Evolutionary conservation across 1,140 invertebrate species (phyloP), one percentile per base, ranked within the genome.

Genomic region (Melipona quadrifasciata): DNA sequence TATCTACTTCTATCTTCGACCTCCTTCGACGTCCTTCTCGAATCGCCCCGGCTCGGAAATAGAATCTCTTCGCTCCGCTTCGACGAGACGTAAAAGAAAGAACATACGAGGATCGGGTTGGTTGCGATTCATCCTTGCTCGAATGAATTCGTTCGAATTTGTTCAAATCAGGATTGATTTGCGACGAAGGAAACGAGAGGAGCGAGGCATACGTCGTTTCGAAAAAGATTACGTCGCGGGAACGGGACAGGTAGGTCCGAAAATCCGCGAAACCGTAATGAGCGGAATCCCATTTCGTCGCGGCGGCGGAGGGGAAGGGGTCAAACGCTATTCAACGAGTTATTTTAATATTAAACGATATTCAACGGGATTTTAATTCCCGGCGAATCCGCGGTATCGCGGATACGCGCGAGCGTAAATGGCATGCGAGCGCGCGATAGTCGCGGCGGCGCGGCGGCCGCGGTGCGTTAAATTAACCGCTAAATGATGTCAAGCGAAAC

Each of bases 301-400:
- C 8, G 6, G 55, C 24, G 24, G 31, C n/a, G n/a, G n/a, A n/a
- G n/a, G n/a, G n/a, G n/a, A n/a, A n/a, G 31, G 58, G 24, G 71
- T 85, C 64, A 57, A 77, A 78, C 51, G 39, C 53, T 57, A 76
- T 81, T 53, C 77, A 70, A 57, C 39, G 39, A 6, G 64, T 78
- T 78, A 78, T 85, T 91, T 91, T 84, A 87, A 90, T 67, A 67
- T 67, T 34, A 78, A 78, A 65, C 64, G 76, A 78, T 67, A 68
- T 53, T 24, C n/a, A 67, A 53, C 61, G 76, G 47, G 61, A 47
- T 78, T 78, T 78, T 78, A 78, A 78, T 78, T 78, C 67, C 39
- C 27, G 24, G 12, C 76, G 64, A 55, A 34, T 68, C 34, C 64
- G 64, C 64, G 76, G 57, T 76, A 61, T 76, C 73, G 34, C 34